Percentiles rank a stretch among this genome's conserved stretches.
Evolutionary conservation across 2,113 vertebrate species (phyloP).

Genomic region (Nipponia nippon): DNA sequence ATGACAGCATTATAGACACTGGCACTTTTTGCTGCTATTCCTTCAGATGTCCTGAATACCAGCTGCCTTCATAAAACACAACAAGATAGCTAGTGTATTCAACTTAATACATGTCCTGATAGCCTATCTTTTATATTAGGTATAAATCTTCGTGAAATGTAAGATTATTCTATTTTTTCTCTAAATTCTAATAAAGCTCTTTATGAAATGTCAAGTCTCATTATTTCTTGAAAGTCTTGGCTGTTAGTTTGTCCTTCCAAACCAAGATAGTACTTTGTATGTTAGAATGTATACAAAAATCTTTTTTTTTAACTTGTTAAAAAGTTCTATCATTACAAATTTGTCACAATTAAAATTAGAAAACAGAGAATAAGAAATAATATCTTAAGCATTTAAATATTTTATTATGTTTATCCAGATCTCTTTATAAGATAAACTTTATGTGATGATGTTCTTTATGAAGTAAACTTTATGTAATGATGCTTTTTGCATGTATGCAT

Average conservation of each 20-base stretch:
- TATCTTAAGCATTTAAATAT: background rate
- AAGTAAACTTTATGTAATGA: background rate
- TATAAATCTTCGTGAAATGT: background rate
- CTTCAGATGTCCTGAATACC: background rate
- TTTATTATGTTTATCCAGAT: background rate
- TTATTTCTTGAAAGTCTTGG: constrained; percentile 12
- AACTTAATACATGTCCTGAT: background rate
- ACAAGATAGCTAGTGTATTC: background rate
- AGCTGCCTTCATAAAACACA: background rate
- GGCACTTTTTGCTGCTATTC: background rate
- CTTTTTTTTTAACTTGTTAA: background rate
- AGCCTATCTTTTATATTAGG: background rate
- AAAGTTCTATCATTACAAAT: background rate
- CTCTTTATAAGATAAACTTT: background rate
- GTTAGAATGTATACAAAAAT: background rate
- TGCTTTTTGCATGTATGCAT: background rate
- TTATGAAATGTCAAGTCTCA: background rate
- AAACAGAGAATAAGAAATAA: background rate
- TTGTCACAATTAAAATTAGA: background rate
- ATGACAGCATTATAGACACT: background rate
- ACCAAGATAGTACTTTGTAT: background rate
- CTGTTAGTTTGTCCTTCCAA: background rate
- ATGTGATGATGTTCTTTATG: background rate
- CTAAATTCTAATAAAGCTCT: background rate
- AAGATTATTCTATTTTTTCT: background rate